A percentile compares a stretch with the other conserved stretches of the same genome.
These are phyloP conservation scores for Sylvilagus floridanus DNA, from an alignment of 2,797 vertebrate genomes.

Conservation along the genomic window DNA sequence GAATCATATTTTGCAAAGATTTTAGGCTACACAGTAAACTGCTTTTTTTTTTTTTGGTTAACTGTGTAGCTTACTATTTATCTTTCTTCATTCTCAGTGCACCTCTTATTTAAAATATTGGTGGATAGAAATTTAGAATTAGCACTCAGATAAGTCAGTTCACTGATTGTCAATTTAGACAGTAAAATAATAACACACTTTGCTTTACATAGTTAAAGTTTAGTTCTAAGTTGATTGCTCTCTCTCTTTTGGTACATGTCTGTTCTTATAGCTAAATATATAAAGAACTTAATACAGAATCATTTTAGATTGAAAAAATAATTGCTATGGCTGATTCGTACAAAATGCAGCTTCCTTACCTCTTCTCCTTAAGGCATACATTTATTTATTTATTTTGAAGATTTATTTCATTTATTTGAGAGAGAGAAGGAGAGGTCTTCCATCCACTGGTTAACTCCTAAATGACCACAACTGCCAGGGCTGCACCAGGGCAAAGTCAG, in stretches of 20 bases:
- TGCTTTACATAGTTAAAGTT: not conserved
- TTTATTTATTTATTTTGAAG: too few species aligned
- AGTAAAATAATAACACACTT: slow-evolving; percentile 57
- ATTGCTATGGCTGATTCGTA: slow-evolving; percentile 47
- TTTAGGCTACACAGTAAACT: not conserved
- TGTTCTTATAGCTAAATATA: slow-evolving; percentile 45
- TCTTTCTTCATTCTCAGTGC: not conserved
- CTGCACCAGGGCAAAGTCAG: too few species aligned
- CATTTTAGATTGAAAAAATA: slow-evolving; percentile 50
- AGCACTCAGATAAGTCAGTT: slow-evolving; percentile 3
- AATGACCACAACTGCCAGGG: too few species aligned
- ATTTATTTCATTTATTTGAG: too few species aligned
- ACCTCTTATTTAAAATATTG: not conserved
- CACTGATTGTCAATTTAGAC: not conserved
- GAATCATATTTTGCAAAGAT: not conserved
- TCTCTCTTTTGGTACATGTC: slow-evolving; percentile 29
- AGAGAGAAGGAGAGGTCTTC: too few species aligned
- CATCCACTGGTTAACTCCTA: too few species aligned
- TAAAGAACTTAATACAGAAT: slow-evolving; percentile 41
- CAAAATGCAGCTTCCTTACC: not conserved
- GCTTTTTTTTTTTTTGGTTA: not conserved
- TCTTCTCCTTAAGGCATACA: not conserved
- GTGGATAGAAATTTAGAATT: slow-evolving; percentile 34
- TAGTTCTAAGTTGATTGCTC: slow-evolving; percentile 57
- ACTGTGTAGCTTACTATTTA: not conserved